These are phyloP conservation scores for Sesia bembeciformis DNA, from an alignment of 2,888 invertebrate genomes.

Conservation along the genomic window DNA sequence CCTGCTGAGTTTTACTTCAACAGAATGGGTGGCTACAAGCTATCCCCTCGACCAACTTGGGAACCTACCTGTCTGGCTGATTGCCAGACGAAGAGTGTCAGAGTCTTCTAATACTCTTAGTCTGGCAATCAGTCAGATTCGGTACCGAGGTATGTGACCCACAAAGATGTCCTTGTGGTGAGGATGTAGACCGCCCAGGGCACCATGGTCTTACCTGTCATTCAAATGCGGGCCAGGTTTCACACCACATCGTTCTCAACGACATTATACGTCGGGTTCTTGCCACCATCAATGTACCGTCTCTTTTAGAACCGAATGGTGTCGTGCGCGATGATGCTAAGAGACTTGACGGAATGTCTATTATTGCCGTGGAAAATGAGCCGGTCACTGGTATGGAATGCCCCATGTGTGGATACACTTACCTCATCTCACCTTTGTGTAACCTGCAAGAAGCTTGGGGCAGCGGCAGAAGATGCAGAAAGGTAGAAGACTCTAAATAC, in stretches of 20 bases:
- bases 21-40: background rate
- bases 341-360: background rate
- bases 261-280: background rate
- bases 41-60: background rate
- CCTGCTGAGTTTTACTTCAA: too few species aligned
- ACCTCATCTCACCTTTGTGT: too few species aligned
- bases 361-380: too few species aligned
- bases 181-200: background rate
- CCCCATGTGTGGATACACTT: too few species aligned
- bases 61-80: background rate
- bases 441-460: too few species aligned
- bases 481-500: too few species aligned
- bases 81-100: background rate
- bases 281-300: background rate
- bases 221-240: background rate
- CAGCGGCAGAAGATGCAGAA: too few species aligned
- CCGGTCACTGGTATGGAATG: too few species aligned
- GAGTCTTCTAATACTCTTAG: background rate
- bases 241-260: background rate
- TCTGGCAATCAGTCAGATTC: background rate
- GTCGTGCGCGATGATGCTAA: too few species aligned
- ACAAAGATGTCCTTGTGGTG: background rate
- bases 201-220: background rate
- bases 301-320: too few species aligned
- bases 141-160: background rate